phyloP scores from a whole-genome alignment of 2,888 invertebrate genomes.

The Liposcelis brunnea region DNA sequence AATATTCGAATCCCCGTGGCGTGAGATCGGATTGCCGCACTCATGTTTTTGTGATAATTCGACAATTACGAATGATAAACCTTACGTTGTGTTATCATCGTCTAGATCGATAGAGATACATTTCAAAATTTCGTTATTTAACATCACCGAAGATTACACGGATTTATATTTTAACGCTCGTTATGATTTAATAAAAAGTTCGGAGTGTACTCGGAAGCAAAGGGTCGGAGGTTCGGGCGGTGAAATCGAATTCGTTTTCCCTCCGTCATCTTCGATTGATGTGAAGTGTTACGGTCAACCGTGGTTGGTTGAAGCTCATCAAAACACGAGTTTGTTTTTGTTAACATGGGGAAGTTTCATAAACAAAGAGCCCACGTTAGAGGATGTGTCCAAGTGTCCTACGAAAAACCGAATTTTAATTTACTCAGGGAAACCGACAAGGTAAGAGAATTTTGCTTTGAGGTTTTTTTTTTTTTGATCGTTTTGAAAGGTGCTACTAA shows the following conservation, averaged over 20 bases:
- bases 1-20: conserved; percentile 54
- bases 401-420: conserved; percentile 64
- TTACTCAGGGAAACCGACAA: conserved; percentile 51
- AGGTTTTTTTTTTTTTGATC: neutral
- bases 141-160: conserved; percentile 64
- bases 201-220: conserved; percentile 46
- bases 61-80: conserved; percentile 29
- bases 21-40: conserved; percentile 47
- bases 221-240: conserved; percentile 39
- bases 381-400: conserved; percentile 49
- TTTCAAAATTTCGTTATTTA: conserved; percentile 54
- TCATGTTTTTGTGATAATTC: conserved; percentile 68
- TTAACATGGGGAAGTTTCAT: conserved; percentile 69
- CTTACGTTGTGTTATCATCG: conserved; percentile 44
- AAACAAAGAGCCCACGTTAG: conserved; percentile 24
- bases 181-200: conserved; percentile 39
- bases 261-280: conserved; percentile 39
- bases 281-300: conserved; percentile 57
- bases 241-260: conserved; percentile 44
- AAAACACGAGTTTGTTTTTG: conserved; percentile 63
- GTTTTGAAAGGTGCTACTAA: neutral
- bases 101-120: conserved; percentile 56
- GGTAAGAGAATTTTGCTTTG: too few species aligned
- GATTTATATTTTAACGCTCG: conserved; percentile 59
- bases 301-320: conserved; percentile 62